Percentiles rank a stretch among this genome's conserved stretches.
These are phyloP conservation scores for Myopa tessellatipennis DNA, from an alignment of 2,888 invertebrate genomes.

Conservation along the genomic window DNA sequence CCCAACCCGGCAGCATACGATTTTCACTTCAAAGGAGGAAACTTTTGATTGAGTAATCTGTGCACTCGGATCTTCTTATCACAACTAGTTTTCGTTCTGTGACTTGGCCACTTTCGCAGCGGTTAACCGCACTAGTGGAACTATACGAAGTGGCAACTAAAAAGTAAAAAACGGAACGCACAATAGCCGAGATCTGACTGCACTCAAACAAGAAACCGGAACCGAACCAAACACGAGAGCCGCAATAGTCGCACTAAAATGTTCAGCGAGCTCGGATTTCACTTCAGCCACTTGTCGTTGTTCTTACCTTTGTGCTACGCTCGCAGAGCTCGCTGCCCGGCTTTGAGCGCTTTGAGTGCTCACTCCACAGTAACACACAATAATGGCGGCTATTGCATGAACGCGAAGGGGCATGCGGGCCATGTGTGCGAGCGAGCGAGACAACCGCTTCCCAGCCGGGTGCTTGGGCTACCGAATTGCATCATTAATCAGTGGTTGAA, in stretches of 20 bases:
- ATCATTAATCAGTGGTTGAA: conserved; percentile 51
- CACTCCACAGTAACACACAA: conserved; percentile 47
- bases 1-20: not conserved
- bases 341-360: conserved; percentile 42
- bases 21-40: not conserved
- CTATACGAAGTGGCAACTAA: not conserved
- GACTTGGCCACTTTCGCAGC: not conserved
- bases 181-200: not conserved
- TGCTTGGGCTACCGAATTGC: conserved; percentile 52
- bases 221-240: conserved; percentile 66
- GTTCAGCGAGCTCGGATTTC: conserved; percentile 62
- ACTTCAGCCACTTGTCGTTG: conserved; percentile 51
- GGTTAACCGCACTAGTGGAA: not conserved
- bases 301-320: conserved; percentile 42
- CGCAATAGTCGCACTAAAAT: conserved; percentile 65
- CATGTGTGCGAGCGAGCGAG: conserved; percentile 44
- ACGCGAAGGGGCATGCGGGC: not conserved
- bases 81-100: conserved; percentile 24
- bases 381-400: conserved; percentile 57
- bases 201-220: conserved; percentile 29
- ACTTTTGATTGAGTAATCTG: not conserved
- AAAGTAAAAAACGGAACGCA: not conserved
- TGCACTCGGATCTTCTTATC: conserved; percentile 2
- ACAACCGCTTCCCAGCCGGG: conserved; percentile 21
- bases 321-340: not conserved